Percentiles rank a stretch among this genome's conserved stretches.
These are phyloP conservation scores for Piprites chloris DNA, from an alignment of 2,113 vertebrate species.

Conservation along the genomic window DNA sequence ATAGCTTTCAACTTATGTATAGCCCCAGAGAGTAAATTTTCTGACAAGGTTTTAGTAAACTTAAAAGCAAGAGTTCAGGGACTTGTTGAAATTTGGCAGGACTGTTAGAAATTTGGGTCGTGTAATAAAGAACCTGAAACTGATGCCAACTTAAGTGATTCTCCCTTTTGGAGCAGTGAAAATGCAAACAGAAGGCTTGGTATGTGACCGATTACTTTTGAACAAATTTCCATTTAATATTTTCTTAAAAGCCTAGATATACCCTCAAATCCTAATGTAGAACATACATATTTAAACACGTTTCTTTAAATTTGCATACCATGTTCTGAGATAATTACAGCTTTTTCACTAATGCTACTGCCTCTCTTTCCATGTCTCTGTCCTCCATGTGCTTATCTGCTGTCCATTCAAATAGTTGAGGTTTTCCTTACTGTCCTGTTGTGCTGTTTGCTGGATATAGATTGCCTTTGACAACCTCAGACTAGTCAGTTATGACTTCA, in stretches of 20 bases:
- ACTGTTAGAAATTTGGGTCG: neutral
- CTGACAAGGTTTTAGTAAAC: neutral
- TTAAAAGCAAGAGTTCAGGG: neutral
- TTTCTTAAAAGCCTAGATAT: neutral
- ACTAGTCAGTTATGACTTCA: neutral
- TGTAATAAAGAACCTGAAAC: neutral
- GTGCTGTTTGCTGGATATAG: neutral
- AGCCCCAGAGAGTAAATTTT: neutral
- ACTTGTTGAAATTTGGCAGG: neutral
- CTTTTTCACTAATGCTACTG: neutral
- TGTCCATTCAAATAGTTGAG: neutral
- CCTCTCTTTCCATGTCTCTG: neutral
- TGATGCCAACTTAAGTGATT: neutral
- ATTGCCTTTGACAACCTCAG: neutral
- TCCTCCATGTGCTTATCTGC: neutral
- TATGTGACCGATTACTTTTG: neutral
- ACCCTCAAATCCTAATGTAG: neutral
- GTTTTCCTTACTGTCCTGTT: neutral
- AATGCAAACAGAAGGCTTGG: neutral
- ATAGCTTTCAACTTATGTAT: neutral
- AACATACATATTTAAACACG: neutral
- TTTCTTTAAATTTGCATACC: neutral
- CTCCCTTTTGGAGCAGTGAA: neutral
- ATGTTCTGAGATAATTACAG: neutral
- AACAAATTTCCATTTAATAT: neutral